Conservation (phyloP, 2,113 vertebrate genomes). For the Picathartes gymnocephalus region DNA sequence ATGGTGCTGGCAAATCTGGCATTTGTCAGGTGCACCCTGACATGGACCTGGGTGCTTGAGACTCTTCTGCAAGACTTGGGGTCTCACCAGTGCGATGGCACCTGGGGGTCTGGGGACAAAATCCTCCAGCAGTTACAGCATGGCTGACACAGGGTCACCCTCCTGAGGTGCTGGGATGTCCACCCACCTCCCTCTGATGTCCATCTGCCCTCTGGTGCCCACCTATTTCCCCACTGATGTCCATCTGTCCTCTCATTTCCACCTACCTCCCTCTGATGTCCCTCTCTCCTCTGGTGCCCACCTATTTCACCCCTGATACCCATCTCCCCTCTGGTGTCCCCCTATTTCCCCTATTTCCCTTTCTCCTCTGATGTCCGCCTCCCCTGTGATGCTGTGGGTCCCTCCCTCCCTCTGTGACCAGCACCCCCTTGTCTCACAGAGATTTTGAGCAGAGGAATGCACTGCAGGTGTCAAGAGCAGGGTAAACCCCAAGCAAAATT, state of each 20-base stretch:
- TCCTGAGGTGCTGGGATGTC: background rate
- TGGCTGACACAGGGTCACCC: background rate
- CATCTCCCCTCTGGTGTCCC: background rate
- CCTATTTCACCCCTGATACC: background rate
- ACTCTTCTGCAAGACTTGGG: too few relatives aligned
- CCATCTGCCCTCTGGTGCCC: background rate
- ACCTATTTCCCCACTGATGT: background rate
- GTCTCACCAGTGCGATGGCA: background rate
- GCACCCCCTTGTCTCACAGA: background rate
- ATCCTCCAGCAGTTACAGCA: background rate
- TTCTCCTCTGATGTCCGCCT: too few relatives aligned
- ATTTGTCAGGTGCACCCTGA: background rate
- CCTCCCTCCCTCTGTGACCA: fast-evolving
- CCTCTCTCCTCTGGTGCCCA: background rate
- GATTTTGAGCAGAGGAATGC: background rate
- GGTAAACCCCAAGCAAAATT: background rate
- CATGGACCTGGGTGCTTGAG: fast-evolving
- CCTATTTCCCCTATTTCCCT: background rate
- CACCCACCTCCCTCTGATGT: background rate
- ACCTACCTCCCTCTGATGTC: too few relatives aligned
- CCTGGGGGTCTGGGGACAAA: background rate
- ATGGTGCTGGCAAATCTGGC: background rate
- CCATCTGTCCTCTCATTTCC: background rate
- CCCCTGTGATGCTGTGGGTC: background rate
- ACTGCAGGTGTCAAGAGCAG: background rate